A percentile compares a stretch with the other conserved stretches of the same genome.
These are phyloP conservation scores for Apodemia duryi DNA, from an alignment of 2,888 invertebrate species.

Conservation along the genomic window DNA sequence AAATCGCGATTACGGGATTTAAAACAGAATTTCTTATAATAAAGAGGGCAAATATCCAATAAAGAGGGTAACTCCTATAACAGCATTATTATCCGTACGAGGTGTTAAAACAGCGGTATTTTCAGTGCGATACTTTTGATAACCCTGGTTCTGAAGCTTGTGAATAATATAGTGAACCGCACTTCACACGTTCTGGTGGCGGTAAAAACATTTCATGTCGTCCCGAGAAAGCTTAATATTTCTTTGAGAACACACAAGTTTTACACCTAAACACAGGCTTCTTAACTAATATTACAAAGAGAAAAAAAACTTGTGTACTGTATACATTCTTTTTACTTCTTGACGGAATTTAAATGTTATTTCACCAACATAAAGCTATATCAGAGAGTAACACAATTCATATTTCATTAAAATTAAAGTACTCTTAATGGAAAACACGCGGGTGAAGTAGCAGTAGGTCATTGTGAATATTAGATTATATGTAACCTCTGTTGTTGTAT, in stretches of 20 bases:
- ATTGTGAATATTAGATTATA: no score
- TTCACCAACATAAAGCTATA: no score
- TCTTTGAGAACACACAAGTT: slow-evolving; percentile 31
- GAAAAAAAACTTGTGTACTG: neutral
- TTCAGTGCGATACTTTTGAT: slow-evolving; percentile 6
- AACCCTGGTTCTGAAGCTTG: slow-evolving; percentile 39
- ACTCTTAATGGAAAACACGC: no score
- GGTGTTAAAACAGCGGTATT: slow-evolving; percentile 1
- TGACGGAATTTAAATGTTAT: no score
- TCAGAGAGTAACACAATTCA: no score
- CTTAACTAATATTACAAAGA: neutral
- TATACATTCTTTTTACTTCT: no score
- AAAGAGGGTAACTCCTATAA: neutral
- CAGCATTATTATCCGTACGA: slow-evolving; percentile 17
- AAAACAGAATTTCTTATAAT: neutral
- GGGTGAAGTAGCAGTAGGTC: no score
- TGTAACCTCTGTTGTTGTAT: no score
- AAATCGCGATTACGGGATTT: neutral
- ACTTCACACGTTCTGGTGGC: slow-evolving; percentile 53
- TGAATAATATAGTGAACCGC: slow-evolving; percentile 57
- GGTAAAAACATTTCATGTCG: slow-evolving; percentile 50
- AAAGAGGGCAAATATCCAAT: neutral
- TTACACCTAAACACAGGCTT: neutral
- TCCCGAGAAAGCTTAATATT: slow-evolving; percentile 48
- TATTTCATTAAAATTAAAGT: no score